These are phyloP conservation scores for Habroteleia sp. DNA, from an alignment of 2,888 invertebrate species.

Conservation along the genomic window DNA sequence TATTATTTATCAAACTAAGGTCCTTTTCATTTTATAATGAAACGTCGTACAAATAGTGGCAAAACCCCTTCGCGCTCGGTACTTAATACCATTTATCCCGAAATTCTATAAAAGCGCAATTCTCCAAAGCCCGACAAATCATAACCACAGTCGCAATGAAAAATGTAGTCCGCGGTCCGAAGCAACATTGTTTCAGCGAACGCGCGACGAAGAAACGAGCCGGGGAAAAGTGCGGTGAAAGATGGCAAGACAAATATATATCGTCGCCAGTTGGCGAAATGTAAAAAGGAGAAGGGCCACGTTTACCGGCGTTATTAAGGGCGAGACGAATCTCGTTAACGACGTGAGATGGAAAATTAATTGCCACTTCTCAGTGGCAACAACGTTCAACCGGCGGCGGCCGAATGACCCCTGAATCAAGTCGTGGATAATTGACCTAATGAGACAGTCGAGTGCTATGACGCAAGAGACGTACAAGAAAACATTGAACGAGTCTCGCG, in stretches of 20 bases:
- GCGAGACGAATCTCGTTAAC: conserved; percentile 62
- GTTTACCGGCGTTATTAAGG: conserved; percentile 50
- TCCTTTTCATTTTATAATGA: conserved; percentile 7
- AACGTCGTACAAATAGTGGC: conserved; percentile 13
- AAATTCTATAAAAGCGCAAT: conserved; percentile 44
- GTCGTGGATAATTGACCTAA: conserved; percentile 66
- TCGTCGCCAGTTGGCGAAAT: conserved; percentile 43
- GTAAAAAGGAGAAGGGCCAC: conserved; percentile 49
- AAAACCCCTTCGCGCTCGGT: conserved; percentile 9
- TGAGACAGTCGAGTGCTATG: conserved; percentile 53
- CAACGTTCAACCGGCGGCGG: conserved; percentile 39
- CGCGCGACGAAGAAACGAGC: conserved; percentile 12
- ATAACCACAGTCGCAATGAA: conserved; percentile 40
- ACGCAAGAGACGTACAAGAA: conserved; percentile 38
- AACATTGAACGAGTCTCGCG: conserved; percentile 44
- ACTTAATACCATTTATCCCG: conserved; percentile 31
- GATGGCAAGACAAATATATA: conserved; percentile 55
- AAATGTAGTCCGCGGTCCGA: conserved; percentile 35
- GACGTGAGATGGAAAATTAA: conserved; percentile 64
- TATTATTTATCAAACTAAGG: too few relatives aligned
- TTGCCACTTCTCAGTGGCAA: conserved; percentile 56
- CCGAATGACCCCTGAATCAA: conserved; percentile 50
- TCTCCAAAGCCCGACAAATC: conserved; percentile 46
- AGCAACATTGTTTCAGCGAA: conserved; percentile 48
- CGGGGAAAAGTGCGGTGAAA: conserved; percentile 38